Percentiles rank a stretch among this genome's conserved stretches.
phyloP scores from a whole-genome alignment of 2,797 vertebrate species.

The Malacoraja senta region DNA sequence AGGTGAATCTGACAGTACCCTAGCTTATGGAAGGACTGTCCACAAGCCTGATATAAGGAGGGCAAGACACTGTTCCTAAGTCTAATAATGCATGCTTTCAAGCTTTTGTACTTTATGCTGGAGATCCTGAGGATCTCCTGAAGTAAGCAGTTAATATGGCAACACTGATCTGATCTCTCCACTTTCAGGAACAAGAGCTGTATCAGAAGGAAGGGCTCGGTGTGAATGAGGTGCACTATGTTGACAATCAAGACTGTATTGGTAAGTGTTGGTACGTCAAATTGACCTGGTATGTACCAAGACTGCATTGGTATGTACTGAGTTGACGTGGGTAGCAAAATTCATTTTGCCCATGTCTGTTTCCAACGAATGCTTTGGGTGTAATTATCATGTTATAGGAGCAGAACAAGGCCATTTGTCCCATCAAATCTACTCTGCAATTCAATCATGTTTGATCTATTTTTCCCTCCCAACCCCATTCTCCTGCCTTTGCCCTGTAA shows the following conservation, averaged over 20 bases:
- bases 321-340: not conserved
- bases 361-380: not conserved
- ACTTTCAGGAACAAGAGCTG: constrained; percentile 83
- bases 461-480: too few relatives aligned
- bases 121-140: too few relatives aligned
- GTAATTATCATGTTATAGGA: not conserved
- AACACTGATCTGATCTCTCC: not conserved
- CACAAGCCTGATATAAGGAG: too few relatives aligned
- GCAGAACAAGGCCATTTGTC: too few relatives aligned
- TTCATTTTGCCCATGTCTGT: not conserved
- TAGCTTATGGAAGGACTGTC: too few relatives aligned
- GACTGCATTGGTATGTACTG: constrained; percentile 80
- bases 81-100: too few relatives aligned
- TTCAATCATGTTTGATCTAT: too few relatives aligned
- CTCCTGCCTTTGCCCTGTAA: too few relatives aligned
- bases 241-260: constrained; percentile 97
- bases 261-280: constrained; percentile 54
- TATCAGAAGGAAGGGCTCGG: constrained; percentile 89
- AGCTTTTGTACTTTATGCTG: too few relatives aligned
- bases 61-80: too few relatives aligned
- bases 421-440: too few relatives aligned
- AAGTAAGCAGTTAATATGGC: not conserved
- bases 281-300: constrained; percentile 56
- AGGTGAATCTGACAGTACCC: too few relatives aligned
- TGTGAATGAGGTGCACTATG: constrained; percentile 94